phyloP scores from a whole-genome alignment of 2,113 vertebrate genomes.

The Corythaeola cristata region DNA sequence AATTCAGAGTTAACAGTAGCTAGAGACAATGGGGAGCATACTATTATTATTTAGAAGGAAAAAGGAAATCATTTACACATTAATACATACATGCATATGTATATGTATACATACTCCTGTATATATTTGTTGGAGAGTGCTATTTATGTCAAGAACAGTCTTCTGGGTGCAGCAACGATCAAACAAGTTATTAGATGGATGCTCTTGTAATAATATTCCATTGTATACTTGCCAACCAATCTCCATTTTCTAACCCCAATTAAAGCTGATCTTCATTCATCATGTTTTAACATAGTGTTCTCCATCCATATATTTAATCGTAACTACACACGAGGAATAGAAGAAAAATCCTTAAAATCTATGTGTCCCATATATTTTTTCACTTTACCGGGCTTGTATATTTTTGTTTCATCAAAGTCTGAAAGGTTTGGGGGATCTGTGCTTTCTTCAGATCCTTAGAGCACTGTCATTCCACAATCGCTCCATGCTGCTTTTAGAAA shows the following conservation, averaged over 20 bases:
- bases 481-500: background rate
- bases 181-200: background rate
- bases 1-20: background rate
- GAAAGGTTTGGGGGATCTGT: background rate
- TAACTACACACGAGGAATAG: background rate
- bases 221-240: background rate
- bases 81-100: rapidly evolving
- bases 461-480: rapidly evolving
- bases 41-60: background rate
- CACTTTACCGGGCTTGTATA: background rate
- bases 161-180: background rate
- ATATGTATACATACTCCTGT: rapidly evolving
- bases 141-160: background rate
- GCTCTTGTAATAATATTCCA: background rate
- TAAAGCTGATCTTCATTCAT: background rate
- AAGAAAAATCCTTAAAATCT: background rate
- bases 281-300: background rate
- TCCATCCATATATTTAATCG: background rate
- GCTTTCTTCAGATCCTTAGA: background rate
- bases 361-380: background rate
- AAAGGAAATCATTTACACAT: background rate
- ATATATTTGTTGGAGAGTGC: background rate
- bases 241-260: background rate
- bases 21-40: background rate
- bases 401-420: background rate